Percentiles rank a stretch among this genome's conserved stretches.
phyloP scores from a whole-genome alignment of 2,888 invertebrate genomes.

The Tricholauxania praeusta region DNA sequence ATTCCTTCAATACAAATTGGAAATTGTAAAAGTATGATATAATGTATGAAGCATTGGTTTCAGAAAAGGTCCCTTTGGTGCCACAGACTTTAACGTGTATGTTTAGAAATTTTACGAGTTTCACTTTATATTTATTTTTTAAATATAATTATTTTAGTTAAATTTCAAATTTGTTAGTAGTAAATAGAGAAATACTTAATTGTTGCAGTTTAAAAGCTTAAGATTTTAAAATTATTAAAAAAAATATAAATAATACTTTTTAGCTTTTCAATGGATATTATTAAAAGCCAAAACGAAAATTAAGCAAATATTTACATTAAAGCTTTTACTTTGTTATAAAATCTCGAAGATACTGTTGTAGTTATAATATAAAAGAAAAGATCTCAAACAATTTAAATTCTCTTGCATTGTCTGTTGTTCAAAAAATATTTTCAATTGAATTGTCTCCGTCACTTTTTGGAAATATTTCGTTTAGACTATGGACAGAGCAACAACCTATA shows the following conservation, averaged over 20 bases:
- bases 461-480: too few relatives aligned
- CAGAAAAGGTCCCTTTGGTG: constrained; percentile 79
- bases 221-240: too few relatives aligned
- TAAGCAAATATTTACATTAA: too few relatives aligned
- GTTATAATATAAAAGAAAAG: neutral
- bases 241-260: too few relatives aligned
- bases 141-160: constrained; percentile 43
- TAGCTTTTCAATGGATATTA: neutral
- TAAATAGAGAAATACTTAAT: constrained; percentile 26
- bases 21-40: constrained; percentile 28
- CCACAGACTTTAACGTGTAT: constrained; percentile 69
- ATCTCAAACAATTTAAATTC: too few relatives aligned
- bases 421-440: too few relatives aligned
- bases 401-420: too few relatives aligned
- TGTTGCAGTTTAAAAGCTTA: neutral
- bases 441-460: too few relatives aligned
- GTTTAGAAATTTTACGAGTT: constrained; percentile 46
- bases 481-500: too few relatives aligned
- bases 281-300: constrained; percentile 33
- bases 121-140: constrained; percentile 30
- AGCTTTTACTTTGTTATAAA: too few relatives aligned
- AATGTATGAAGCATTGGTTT: constrained; percentile 69
- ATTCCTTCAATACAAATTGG: constrained; percentile 7
- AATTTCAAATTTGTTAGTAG: constrained; percentile 19
- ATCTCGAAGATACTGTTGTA: too few relatives aligned